phyloP scores from a whole-genome alignment of 2,113 vertebrate species.

The Limanda limanda region DNA sequence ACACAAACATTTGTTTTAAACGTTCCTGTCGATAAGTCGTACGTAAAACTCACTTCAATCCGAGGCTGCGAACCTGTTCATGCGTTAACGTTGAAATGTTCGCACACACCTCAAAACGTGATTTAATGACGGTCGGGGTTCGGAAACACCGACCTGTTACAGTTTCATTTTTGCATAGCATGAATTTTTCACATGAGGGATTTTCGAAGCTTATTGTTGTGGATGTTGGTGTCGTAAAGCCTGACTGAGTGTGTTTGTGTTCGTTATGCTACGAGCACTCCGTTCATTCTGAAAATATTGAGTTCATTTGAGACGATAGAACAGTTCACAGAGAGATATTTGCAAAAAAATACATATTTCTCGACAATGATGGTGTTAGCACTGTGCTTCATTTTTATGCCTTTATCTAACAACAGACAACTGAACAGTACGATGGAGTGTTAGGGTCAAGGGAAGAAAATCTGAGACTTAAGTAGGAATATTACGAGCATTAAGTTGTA shows the following conservation, averaged over 20 bases:
- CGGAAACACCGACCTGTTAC: conserved; percentile 38
- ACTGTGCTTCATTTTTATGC: conserved; percentile 66
- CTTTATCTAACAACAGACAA: conserved; percentile 35
- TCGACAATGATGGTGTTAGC: conserved; percentile 43
- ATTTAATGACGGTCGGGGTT: not conserved
- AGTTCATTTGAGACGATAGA: conserved; percentile 21
- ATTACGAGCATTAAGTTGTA: not conserved
- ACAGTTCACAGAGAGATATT: conserved; percentile 2
- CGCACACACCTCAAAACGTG: conserved; percentile 29
- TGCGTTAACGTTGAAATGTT: conserved; percentile 36
- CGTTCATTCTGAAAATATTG: not conserved
- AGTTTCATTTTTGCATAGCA: conserved; percentile 76
- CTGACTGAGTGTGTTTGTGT: conserved; percentile 21
- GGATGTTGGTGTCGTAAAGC: conserved; percentile 46
- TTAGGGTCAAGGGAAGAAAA: no score
- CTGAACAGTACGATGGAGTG: conserved; percentile 3
- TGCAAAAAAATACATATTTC: conserved; percentile 15
- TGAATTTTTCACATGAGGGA: conserved; percentile 65
- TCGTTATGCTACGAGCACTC: conserved; percentile 2
- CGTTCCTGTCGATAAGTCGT: not conserved
- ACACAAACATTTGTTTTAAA: not conserved
- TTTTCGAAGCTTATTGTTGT: conserved; percentile 47
- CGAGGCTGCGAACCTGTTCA: conserved; percentile 54
- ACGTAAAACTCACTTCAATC: conserved; percentile 36
- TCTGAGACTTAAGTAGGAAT: not conserved